Evolutionary conservation across 2,888 invertebrate species (phyloP), one percentile per base, ranked within the genome.

Genomic region (Apamea monoglypha): DNA sequence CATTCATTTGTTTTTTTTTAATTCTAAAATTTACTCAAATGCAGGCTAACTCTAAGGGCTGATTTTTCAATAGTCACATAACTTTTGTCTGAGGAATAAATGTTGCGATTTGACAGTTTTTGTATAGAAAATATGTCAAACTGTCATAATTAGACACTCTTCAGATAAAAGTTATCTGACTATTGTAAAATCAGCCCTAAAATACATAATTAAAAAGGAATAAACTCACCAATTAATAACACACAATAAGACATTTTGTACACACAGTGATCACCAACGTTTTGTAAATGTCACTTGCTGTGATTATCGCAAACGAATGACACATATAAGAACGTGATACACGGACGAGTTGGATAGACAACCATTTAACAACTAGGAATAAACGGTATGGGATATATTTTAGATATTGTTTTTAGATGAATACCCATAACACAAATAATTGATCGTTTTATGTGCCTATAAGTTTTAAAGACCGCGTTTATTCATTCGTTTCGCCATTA

Each of bases 141-240:
- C n/a, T n/a, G 12, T n/a, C n/a, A 14, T 56, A 56, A 53, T 25
- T 53, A 40, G 40, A 40, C 7, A 25, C 50, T 50, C 8, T 14
- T 59, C 12, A 59, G n/a, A 14, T n/a, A 59, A 59, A 59, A 59
- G n/a, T 59, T 1, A 59, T n/a, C 56, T 12, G 56, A 56, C 10
- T 56, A 25, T 25, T 56, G 25, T 12, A 56, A 56, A 25, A 56
- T 56, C 56, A 56, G n/a, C 25, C 0, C 25, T 29, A 29, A 40
- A 69, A 47, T 36, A 61, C 0, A 25, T 1, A 32, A 25, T 89
- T 81, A 86, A 50, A 81, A 70, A 70, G 25, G 74, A 85, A 84
- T 80, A 86, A 89, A 93, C 95, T 94, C 85, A 95, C 95, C 94
- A 83, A 93, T 90, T 87, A 94, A 76, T 32, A 91, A 83, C 74